Percentiles rank a stretch among this genome's conserved stretches.
Conservation (phyloP, 2,113 vertebrate species). For the Capreolus pygargus region DNA sequence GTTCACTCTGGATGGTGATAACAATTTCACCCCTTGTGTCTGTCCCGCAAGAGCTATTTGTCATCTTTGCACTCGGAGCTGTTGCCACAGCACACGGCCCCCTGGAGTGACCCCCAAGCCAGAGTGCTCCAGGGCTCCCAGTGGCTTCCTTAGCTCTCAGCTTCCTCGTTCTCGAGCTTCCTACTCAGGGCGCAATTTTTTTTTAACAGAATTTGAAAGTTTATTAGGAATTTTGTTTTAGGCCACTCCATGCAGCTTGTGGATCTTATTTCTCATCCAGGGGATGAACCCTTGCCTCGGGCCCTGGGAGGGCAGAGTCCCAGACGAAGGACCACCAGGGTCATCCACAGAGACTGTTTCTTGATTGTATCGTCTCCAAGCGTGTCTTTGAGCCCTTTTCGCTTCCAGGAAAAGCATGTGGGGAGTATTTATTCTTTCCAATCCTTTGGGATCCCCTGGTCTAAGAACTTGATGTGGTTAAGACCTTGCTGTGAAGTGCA, state of each 20-base stretch:
- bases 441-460: neutral
- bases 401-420: neutral
- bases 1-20: rapidly evolving
- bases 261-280: neutral
- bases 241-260: neutral
- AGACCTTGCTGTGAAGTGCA: neutral
- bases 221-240: neutral
- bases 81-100: rapidly evolving
- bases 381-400: neutral
- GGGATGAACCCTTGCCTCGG: neutral
- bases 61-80: rapidly evolving
- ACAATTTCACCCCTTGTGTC: neutral
- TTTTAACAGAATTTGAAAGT: neutral
- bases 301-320: neutral
- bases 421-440: neutral
- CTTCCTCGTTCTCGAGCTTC: neutral
- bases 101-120: rapidly evolving
- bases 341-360: neutral
- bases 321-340: neutral
- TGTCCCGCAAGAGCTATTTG: neutral
- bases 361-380: neutral
- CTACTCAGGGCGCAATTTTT: neutral
- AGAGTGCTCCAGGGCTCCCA: rapidly evolving
- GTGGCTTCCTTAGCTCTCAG: rapidly evolving
- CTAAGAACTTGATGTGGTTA: neutral